Evolutionary conservation across 2,888 invertebrate species (phyloP).

Genomic region (Thyatira batis): DNA sequence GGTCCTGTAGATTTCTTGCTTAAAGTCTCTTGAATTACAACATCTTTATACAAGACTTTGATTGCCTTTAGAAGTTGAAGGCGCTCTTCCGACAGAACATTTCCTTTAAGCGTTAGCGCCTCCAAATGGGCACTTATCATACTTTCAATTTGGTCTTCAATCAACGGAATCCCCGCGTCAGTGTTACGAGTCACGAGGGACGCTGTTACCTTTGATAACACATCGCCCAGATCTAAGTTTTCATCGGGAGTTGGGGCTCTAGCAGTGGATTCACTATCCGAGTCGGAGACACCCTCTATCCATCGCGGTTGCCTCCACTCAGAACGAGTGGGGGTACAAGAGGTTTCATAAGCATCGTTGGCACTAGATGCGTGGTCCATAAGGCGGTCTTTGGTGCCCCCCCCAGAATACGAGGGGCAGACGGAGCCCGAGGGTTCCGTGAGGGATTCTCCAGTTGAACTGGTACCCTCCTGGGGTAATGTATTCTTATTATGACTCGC

Average conservation of each 20-base stretch:
- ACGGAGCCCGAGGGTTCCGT: not conserved
- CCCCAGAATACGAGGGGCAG: conserved; percentile 6
- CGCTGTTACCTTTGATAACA: not conserved
- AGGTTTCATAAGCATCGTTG: not conserved
- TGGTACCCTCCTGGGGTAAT: conserved; percentile 8
- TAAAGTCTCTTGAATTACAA: no score
- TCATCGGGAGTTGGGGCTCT: not conserved
- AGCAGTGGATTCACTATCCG: not conserved
- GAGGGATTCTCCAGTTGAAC: conserved; percentile 4
- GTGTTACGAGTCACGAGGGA: not conserved
- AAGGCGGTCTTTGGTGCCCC: not conserved
- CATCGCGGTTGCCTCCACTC: not conserved
- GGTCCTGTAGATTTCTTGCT: no score
- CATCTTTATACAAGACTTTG: no score
- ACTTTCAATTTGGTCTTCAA: not conserved
- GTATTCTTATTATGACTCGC: not conserved
- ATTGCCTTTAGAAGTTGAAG: not conserved
- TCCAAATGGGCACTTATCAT: not conserved
- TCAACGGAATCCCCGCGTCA: not conserved
- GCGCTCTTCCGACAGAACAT: not conserved
- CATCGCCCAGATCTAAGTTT: no score
- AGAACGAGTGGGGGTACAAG: not conserved
- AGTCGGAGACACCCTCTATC: not conserved
- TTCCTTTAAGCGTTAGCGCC: not conserved
- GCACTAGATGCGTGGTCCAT: not conserved